Evolutionary conservation across 2,797 vertebrate species (phyloP), one percentile per base, ranked within the genome.

Genomic region (Malacoraja senta): DNA sequence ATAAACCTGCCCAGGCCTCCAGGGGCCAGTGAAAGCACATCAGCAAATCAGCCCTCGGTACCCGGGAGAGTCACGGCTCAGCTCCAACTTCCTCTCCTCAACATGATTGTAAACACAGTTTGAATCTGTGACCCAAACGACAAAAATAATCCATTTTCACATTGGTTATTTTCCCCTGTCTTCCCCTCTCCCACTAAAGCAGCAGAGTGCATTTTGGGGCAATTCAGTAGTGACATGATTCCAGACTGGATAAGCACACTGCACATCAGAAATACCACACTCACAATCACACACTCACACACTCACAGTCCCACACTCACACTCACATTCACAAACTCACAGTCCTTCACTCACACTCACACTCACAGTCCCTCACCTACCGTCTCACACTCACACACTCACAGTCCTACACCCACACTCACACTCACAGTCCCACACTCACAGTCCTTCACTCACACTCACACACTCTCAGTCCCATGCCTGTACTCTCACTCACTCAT

Each of bases 1-100:
- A 88, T 88, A 88, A 88, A 88, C 35, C 84, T 88, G 84, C 15
- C 61, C 65, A 8, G 24, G 84, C 84, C 84, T 68, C 63, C 35
- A 3, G 84, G n/a, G 84, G 1, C n/a, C 84, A 32, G 61, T 88
- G 84, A 35, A 88, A 88, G 84, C n/a, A 65, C 61, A 68, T 88
- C 61, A 88, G 84, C 84, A 88, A 88, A 88, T 68, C 84, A 65
- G 61, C n/a, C 84, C 8, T 21, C n/a, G 19, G n/a, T 21, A 35
- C 84, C 61, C n/a, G 0, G 84, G 84, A 63, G 84, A 88, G n/a
- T 1, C 10, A 32, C 17, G 0, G 3, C 63, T 68, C 84, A 21
- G 84, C 29, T 2, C 7, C 35, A 44, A 63, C 15, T 12, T 12
- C 10, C 21, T n/a, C 32, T 32, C 17, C 7, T 88, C 29, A 68